A percentile compares a stretch with the other conserved stretches of the same genome.
Evolutionary conservation across 2,113 vertebrate genomes (phyloP).

Genomic region (Crocuta crocuta): DNA sequence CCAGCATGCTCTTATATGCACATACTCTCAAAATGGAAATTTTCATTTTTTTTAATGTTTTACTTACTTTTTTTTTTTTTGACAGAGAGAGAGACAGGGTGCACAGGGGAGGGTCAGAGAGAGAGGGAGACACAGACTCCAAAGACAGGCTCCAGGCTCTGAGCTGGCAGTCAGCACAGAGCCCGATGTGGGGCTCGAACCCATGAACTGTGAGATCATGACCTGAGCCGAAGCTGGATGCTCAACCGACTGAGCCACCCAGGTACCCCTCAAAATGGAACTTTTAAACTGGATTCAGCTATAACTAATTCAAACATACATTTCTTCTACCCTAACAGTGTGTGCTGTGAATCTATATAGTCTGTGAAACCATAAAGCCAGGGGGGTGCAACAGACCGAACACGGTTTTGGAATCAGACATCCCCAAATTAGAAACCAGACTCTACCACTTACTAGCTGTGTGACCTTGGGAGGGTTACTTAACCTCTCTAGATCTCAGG

Average conservation of each 20-base stretch:
- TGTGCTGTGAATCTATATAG: neutral
- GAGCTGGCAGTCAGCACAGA: too few relatives aligned
- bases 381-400: neutral
- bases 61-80: too few relatives aligned
- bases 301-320: neutral
- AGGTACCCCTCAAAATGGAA: neutral
- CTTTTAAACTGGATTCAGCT: neutral
- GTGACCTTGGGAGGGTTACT: neutral
- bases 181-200: too few relatives aligned
- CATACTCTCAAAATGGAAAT: neutral
- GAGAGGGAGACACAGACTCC: too few relatives aligned
- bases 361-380: neutral
- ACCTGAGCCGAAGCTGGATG: too few relatives aligned
- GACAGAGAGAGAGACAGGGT: too few relatives aligned
- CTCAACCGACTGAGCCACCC: too few relatives aligned
- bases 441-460: neutral
- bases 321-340: neutral
- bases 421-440: neutral
- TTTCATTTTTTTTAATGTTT: neutral
- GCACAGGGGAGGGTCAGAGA: too few relatives aligned
- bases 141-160: too few relatives aligned
- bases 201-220: too few relatives aligned
- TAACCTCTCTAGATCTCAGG: neutral
- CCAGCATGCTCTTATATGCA: neutral
- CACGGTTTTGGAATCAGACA: neutral